Evolutionary conservation across 2,797 vertebrate genomes (phyloP), one percentile per base, ranked within the genome.

Genomic region (Coregonus ussuriensis): DNA sequence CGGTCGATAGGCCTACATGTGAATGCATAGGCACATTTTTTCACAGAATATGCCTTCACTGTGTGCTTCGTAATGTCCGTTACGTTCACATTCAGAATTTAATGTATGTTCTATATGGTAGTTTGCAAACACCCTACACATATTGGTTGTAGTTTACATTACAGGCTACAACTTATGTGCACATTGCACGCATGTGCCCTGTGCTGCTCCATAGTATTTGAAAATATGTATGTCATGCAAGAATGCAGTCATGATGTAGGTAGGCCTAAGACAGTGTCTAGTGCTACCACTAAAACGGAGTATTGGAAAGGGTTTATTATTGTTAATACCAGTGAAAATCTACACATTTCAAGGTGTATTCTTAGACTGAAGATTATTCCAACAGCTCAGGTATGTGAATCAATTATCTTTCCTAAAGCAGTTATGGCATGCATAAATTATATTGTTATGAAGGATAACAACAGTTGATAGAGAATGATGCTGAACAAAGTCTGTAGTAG

Each of bases 281-380:
- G 18, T 21, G 18, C 18, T 3, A 21, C 54, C 56, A 74, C 56
- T 41, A 41, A 33, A 14, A 37, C 35, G 54, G 11, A 41, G 54
- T 63, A 59, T 74, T 74, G n/a, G 29, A 74, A 54, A 62, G 35
- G 54, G 7, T 13, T 54, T 59, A 33, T 74, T 29, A 71, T 7
- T 31, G 6, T 54, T 0, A 3, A 11, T 41, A n/a, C 7, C 16
- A 35, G 66, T 66, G 65, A 31, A 31, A 16, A 66, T 33, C 4
- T 7, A 59, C 4, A 59, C 56, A 59, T 59, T 59, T 59, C 0
- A 59, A n/a, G 18, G 6, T 21, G 6, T 16, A 56, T 54, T 54
- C 13, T 54, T 16, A 54, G 15, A 54, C 16, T 54, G 4, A 6
- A 6, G 18, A 56, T 18, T 0, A 56, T 56, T 56, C 16, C 15